phyloP scores from a whole-genome alignment of 2,797 vertebrate genomes.

The Onychomys leucogaster region DNA sequence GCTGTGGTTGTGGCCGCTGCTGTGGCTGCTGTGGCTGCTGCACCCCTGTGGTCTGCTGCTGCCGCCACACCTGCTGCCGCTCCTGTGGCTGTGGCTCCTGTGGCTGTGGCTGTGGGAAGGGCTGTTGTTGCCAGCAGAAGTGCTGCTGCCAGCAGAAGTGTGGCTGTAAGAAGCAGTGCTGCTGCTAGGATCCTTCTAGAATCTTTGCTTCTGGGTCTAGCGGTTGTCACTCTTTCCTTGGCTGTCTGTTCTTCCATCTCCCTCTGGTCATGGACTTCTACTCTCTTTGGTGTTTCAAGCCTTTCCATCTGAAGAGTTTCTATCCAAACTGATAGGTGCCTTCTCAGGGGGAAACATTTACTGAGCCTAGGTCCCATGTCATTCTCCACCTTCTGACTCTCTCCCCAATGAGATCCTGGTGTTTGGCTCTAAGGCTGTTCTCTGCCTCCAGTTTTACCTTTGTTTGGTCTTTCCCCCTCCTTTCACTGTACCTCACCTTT shows the following conservation, averaged over 20 bases:
- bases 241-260: background rate
- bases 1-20: background rate
- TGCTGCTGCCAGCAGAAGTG: conserved; percentile 41
- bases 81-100: background rate
- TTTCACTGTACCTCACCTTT: background rate
- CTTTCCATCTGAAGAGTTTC: background rate
- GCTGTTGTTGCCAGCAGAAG: conserved; percentile 48
- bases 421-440: accelerated
- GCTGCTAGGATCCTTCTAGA: conserved; percentile 47
- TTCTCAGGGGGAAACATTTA: accelerated
- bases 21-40: background rate
- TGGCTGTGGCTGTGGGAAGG: background rate
- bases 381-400: background rate
- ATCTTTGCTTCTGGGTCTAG: background rate
- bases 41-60: background rate
- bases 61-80: background rate
- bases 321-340: background rate
- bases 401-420: too few species aligned
- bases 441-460: too few species aligned
- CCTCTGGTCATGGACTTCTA: background rate
- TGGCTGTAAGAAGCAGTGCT: conserved; percentile 29
- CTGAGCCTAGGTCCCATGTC: background rate
- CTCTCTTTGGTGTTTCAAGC: background rate
- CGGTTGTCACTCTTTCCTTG: background rate
- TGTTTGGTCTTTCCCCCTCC: background rate